These are phyloP conservation scores for Chrysopilus asiliformis DNA, from an alignment of 2,888 invertebrate genomes.

Conservation along the genomic window DNA sequence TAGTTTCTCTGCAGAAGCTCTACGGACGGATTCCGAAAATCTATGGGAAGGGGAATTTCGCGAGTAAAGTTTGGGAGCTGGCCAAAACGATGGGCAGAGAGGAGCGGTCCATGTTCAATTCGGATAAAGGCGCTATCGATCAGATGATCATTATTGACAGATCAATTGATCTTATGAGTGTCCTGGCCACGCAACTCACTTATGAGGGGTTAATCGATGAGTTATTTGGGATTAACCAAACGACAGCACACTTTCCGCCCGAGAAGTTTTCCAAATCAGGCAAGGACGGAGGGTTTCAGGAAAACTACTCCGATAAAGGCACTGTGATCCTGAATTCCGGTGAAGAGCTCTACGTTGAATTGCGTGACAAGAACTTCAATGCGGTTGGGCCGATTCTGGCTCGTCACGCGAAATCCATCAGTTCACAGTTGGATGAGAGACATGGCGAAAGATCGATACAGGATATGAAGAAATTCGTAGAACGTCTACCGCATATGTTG, in stretches of 20 bases:
- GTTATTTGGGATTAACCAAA: conserved; percentile 71
- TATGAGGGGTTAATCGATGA: conserved; percentile 98
- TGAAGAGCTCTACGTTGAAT: conserved; percentile 76
- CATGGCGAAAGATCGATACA: conserved; percentile 82
- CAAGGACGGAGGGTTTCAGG: conserved; percentile 22
- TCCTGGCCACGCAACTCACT: conserved; percentile 86
- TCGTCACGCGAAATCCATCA: conserved; percentile 74
- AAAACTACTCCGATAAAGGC: conserved; percentile 46
- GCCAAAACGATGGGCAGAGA: conserved; percentile 62
- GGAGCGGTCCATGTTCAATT: conserved; percentile 35
- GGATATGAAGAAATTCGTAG: conserved; percentile 88
- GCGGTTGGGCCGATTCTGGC: conserved; percentile 75
- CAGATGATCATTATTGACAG: conserved; percentile 83
- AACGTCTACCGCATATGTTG: conserved; percentile 74
- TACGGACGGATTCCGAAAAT: conserved; percentile 84
- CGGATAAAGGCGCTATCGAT: conserved; percentile 59
- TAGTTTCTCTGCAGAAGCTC: conserved; percentile 71
- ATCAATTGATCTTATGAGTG: conserved; percentile 80
- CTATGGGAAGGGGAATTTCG: conserved; percentile 78
- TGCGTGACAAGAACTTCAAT: conserved; percentile 87
- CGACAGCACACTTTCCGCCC: conserved; percentile 70
- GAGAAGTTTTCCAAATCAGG: conserved; percentile 68
- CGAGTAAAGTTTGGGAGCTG: conserved; percentile 80
- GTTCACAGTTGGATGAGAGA: conserved; percentile 71
- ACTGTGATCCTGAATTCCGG: conserved; percentile 74